A percentile compares a stretch with the other conserved stretches of the same genome.
These are phyloP conservation scores for Pangasianodon hypophthalmus DNA, from an alignment of 2,113 vertebrate species.

Conservation along the genomic window DNA sequence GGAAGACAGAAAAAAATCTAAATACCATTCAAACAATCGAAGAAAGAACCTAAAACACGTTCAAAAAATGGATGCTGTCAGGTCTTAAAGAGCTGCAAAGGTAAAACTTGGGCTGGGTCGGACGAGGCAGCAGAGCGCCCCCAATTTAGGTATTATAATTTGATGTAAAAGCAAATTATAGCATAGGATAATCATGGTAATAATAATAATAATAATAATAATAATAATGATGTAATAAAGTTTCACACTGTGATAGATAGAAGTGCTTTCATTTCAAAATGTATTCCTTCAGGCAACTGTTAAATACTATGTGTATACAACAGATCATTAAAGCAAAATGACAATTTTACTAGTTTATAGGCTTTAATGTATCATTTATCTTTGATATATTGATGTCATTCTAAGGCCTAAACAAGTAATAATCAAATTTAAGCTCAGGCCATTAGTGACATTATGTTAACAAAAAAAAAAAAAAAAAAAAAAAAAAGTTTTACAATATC, in stretches of 20 bases:
- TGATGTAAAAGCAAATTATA: neutral
- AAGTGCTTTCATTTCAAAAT: neutral
- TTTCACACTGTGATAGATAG: neutral
- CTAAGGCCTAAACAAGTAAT: neutral
- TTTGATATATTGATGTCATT: neutral
- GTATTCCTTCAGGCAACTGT: neutral
- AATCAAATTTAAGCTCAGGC: neutral
- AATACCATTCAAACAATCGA: neutral
- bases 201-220: neutral
- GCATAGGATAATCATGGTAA: neutral
- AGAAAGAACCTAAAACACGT: neutral
- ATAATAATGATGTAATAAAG: neutral
- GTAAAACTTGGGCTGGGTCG: neutral
- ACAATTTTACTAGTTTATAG: neutral
- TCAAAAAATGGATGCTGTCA: neutral
- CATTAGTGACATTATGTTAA: neutral
- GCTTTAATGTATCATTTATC: neutral
- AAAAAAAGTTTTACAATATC: neutral
- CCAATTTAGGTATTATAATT: neutral
- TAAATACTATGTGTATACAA: neutral
- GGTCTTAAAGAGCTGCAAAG: neutral
- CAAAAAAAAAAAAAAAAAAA: neutral
- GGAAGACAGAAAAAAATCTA: neutral
- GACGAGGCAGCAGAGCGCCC: neutral
- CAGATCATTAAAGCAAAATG: neutral